These are phyloP conservation scores for Sicus ferrugineus DNA, from an alignment of 2,888 invertebrate species.

Conservation along the genomic window DNA sequence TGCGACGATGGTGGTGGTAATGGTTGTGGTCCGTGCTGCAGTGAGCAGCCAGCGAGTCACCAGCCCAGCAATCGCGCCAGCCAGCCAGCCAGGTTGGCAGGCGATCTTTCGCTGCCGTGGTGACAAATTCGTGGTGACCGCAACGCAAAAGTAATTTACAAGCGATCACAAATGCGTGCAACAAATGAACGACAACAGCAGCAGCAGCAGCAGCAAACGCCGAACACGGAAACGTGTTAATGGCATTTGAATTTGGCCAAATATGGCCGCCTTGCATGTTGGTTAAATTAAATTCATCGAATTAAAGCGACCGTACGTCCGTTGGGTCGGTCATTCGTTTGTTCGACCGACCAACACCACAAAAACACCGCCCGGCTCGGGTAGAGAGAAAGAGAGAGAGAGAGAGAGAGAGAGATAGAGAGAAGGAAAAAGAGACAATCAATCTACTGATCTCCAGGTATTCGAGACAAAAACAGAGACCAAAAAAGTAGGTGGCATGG, in stretches of 20 bases:
- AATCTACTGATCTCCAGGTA: too few relatives aligned
- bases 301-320: constrained; percentile 24
- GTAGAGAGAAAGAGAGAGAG: not conserved
- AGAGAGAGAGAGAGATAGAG: not conserved
- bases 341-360: constrained; percentile 45
- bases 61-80: not conserved
- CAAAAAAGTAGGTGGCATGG: constrained; percentile 44
- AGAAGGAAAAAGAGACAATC: too few relatives aligned
- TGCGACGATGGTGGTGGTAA: not conserved
- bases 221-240: constrained; percentile 59
- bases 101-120: constrained; percentile 1
- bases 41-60: not conserved
- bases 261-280: constrained; percentile 52
- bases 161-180: constrained; percentile 49
- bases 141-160: constrained; percentile 43
- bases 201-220: constrained; percentile 34
- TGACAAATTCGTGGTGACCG: constrained; percentile 34
- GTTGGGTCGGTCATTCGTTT: not conserved
- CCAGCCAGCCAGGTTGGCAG: not conserved
- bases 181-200: constrained; percentile 41
- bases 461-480: constrained; percentile 37
- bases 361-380: constrained; percentile 36
- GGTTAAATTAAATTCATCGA: constrained; percentile 40
- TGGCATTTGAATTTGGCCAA: constrained; percentile 63
- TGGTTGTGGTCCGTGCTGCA: constrained; percentile 19